Conservation (phyloP, 1,140 invertebrate genomes). For the Dysdera silvatica region DNA sequence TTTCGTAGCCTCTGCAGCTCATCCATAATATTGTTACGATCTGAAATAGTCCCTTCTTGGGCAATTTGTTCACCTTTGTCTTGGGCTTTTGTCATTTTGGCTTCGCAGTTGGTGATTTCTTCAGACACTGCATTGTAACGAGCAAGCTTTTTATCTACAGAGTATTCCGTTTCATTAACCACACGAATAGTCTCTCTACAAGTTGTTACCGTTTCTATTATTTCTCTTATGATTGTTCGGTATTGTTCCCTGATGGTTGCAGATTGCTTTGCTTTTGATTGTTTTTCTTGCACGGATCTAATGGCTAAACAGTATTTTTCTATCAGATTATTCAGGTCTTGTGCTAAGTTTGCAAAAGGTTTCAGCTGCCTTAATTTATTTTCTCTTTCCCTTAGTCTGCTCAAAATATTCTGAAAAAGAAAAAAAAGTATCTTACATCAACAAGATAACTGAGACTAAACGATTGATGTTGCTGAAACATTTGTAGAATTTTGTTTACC, state of each 20-base stretch:
- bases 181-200: constrained; percentile 76
- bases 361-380: constrained; percentile 64
- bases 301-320: constrained; percentile 76
- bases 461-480: too few relatives aligned
- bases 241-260: constrained; percentile 76
- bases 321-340: constrained; percentile 67
- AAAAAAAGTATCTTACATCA: not conserved
- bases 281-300: constrained; percentile 70
- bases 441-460: not conserved
- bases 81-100: constrained; percentile 68
- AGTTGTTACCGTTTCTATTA: constrained; percentile 74
- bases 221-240: constrained; percentile 72
- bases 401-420: constrained; percentile 53
- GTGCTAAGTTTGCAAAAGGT: constrained; percentile 49
- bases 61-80: constrained; percentile 88
- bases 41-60: constrained; percentile 71
- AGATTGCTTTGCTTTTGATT: constrained; percentile 56
- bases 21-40: constrained; percentile 77
- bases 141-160: constrained; percentile 77
- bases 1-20: constrained; percentile 77
- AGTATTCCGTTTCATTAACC: constrained; percentile 68
- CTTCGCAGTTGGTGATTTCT: constrained; percentile 76
- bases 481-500: too few relatives aligned
- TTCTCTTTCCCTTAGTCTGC: constrained; percentile 70
- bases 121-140: constrained; percentile 68